phyloP scores from a whole-genome alignment of 1,140 invertebrate genomes.

The Solen grandis region DNA sequence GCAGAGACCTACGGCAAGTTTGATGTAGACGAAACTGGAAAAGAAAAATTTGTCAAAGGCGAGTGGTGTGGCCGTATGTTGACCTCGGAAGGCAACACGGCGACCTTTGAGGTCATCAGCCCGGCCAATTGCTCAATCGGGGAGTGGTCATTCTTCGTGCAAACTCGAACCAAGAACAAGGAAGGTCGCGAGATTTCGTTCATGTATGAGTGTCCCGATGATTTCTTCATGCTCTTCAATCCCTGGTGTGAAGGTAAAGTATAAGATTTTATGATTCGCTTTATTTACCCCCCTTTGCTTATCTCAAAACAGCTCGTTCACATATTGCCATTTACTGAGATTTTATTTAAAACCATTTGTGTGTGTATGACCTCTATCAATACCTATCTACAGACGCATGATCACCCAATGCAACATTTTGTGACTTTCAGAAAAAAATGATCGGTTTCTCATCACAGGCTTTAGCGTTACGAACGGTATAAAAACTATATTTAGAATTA shows the following conservation, averaged over 20 bases:
- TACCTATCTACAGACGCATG: background rate
- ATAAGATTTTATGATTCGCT: background rate
- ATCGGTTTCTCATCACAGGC: background rate
- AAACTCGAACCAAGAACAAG: background rate
- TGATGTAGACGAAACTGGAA: background rate
- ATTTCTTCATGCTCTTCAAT: slow-evolving; percentile 52
- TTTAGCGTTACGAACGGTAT: too few relatives aligned
- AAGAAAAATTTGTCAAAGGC: background rate
- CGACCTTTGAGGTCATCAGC: background rate
- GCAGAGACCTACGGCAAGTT: background rate
- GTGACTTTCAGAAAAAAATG: background rate
- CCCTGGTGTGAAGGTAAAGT: slow-evolving; percentile 56
- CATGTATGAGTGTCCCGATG: slow-evolving; percentile 30
- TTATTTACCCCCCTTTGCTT: background rate
- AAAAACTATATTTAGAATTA: too few relatives aligned
- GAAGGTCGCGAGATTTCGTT: background rate
- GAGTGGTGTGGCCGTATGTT: background rate
- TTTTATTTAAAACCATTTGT: background rate
- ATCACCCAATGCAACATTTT: too few relatives aligned
- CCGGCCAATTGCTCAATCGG: background rate
- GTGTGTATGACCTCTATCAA: background rate
- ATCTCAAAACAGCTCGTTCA: too few relatives aligned
- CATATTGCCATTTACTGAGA: background rate
- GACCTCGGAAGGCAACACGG: background rate
- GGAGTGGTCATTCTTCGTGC: background rate